A percentile compares a stretch with the other conserved stretches of the same genome.
phyloP scores from a whole-genome alignment of 2,888 invertebrate species.

The Steinernema carpocapsae region DNA sequence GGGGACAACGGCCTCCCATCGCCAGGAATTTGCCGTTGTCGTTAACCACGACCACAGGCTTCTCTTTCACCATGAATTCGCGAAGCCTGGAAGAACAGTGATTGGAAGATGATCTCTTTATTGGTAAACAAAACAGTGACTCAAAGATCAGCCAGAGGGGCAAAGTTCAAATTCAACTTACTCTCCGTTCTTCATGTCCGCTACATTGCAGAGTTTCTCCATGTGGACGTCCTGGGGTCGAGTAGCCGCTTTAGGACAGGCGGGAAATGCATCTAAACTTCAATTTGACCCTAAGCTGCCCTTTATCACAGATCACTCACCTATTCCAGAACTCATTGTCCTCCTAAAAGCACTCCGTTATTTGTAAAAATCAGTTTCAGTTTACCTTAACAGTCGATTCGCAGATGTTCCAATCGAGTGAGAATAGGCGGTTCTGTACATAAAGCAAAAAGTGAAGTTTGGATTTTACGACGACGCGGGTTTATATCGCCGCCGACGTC shows the following conservation, averaged over 20 bases:
- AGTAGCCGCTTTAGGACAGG: neutral
- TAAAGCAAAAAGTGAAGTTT: no score
- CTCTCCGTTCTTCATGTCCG: conserved; percentile 9
- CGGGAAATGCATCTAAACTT: neutral
- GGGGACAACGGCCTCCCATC: conserved; percentile 87
- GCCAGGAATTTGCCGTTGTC: conserved; percentile 81
- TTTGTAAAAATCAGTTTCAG: neutral
- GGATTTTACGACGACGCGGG: neutral
- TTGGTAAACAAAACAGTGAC: no score
- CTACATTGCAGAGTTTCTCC: conserved; percentile 1
- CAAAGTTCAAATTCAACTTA: neutral
- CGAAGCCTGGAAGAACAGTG: neutral
- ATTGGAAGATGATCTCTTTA: neutral
- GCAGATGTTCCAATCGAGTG: neutral
- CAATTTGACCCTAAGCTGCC: neutral
- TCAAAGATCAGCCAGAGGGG: no score
- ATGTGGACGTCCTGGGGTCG: neutral
- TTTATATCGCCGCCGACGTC: neutral
- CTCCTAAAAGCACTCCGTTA: neutral
- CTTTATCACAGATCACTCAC: neutral
- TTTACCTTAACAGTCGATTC: neutral
- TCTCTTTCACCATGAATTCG: conserved; percentile 74
- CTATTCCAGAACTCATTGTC: neutral
- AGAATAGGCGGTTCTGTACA: conserved; percentile 7
- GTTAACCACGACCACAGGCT: conserved; percentile 82